A percentile compares a stretch with the other conserved stretches of the same genome.
Evolutionary conservation across 2,113 vertebrate species (phyloP).

Genomic region (Rallus limicola): DNA sequence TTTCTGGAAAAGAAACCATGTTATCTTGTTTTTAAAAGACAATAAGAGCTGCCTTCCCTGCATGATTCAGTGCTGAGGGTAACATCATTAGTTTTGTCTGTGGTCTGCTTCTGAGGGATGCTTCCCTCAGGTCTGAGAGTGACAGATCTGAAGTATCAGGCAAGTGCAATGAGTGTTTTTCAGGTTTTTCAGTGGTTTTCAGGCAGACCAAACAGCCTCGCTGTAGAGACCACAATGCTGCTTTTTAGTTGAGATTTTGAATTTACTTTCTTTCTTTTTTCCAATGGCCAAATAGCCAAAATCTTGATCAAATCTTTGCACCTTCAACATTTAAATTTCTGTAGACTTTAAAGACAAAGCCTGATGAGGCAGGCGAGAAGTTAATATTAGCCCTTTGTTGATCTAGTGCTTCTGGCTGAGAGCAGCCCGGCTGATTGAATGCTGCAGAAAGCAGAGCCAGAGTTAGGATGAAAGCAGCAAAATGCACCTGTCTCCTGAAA

Average conservation of each 20-base stretch:
- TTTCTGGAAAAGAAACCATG: not conserved
- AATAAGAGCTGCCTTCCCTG: not conserved
- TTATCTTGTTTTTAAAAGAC: not conserved
- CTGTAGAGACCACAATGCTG: rapidly evolving
- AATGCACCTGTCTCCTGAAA: not conserved
- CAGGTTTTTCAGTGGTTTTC: not conserved
- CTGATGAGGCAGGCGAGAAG: not conserved
- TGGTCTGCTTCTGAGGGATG: not conserved
- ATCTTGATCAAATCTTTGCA: not conserved
- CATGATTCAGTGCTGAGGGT: not conserved
- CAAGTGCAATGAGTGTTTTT: not conserved
- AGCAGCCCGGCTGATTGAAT: slow-evolving; percentile 25
- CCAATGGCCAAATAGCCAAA: not conserved
- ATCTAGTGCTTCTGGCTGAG: not conserved
- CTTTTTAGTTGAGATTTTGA: not conserved
- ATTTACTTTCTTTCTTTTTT: not conserved
- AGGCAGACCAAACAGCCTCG: not conserved
- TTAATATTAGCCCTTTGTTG: not conserved
- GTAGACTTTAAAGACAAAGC: not conserved
- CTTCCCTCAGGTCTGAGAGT: not conserved
- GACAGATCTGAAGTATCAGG: not conserved
- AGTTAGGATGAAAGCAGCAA: not conserved
- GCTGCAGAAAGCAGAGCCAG: not conserved
- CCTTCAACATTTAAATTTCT: not conserved
- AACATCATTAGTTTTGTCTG: not conserved